Evolutionary conservation across 2,113 vertebrate genomes (phyloP).

Genomic region (Eira barbara): DNA sequence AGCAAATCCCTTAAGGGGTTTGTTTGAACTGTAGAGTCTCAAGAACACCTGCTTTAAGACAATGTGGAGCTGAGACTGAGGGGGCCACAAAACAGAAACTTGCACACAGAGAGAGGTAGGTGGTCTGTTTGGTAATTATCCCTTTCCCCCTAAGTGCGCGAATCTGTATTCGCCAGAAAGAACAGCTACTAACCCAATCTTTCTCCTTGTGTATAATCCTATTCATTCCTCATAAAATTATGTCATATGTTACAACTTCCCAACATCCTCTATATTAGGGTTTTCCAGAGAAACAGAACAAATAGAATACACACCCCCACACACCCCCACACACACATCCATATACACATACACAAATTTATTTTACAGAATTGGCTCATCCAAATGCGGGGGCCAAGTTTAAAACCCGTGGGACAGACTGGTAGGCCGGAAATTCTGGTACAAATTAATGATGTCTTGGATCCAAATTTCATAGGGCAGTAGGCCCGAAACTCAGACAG

Average conservation of each 20-base stretch:
- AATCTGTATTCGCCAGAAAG: neutral
- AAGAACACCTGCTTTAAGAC: neutral
- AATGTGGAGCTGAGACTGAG: neutral
- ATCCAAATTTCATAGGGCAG: neutral
- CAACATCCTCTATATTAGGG: neutral
- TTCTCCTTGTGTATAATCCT: neutral
- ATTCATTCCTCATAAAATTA: neutral
- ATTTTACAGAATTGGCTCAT: neutral
- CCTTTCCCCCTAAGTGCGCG: rapidly evolving
- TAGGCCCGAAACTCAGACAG: neutral
- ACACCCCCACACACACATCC: neutral
- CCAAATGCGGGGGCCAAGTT: neutral
- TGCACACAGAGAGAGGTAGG: neutral
- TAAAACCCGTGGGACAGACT: neutral
- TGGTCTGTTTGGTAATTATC: neutral
- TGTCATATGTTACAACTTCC: neutral
- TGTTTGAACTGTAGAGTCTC: neutral
- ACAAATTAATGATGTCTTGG: neutral
- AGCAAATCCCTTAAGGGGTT: neutral
- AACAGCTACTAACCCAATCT: neutral
- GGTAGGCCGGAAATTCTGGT: neutral
- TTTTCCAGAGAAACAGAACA: neutral
- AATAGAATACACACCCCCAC: neutral
- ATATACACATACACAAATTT: neutral
- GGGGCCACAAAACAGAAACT: neutral